Conservation (phyloP, 2,797 vertebrate genomes). For the Protonibea diacanthus region DNA sequence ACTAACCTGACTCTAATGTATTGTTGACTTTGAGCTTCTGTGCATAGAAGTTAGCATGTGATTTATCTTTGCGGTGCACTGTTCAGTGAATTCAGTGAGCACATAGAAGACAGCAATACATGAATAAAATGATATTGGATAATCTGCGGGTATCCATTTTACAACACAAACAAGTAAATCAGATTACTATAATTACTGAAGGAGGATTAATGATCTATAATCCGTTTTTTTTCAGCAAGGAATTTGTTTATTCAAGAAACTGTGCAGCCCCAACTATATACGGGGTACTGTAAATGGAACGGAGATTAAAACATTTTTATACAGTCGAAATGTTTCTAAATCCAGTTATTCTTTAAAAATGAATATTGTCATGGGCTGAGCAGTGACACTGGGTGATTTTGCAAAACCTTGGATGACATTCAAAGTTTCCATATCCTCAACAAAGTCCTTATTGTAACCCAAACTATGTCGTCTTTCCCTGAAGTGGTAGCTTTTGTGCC, state of each 20-base stretch:
- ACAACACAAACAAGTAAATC: conserved; percentile 17
- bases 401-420: not conserved
- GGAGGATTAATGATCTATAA: not conserved
- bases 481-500: too few species aligned
- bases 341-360: not conserved
- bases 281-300: not conserved
- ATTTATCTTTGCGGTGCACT: not conserved
- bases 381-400: not conserved
- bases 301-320: not conserved
- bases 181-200: conserved; percentile 6
- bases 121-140: not conserved
- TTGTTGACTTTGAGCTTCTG: not conserved
- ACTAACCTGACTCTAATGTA: not conserved
- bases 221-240: not conserved
- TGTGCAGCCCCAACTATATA: not conserved
- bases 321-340: not conserved
- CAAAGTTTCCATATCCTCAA: too few species aligned
- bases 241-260: not conserved
- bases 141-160: not conserved
- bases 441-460: too few species aligned
- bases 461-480: too few species aligned
- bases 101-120: not conserved
- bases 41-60: not conserved
- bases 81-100: too few species aligned
- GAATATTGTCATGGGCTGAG: not conserved